These are phyloP conservation scores for Drosophila peninsularis DNA, from an alignment of 2,888 invertebrate species.

Conservation along the genomic window DNA sequence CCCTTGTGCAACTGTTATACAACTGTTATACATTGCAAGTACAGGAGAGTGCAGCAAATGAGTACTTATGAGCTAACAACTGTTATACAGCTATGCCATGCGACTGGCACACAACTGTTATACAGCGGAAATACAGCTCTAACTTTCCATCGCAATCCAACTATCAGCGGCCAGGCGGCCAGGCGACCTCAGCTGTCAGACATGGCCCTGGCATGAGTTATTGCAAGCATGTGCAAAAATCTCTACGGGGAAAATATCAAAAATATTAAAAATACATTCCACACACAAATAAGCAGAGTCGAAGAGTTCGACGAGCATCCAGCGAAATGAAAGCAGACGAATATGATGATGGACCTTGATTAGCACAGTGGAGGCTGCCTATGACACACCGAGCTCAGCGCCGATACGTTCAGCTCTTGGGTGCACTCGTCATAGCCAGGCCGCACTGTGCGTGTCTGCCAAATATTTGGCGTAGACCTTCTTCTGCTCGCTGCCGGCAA, in stretches of 20 bases:
- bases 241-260: constrained; percentile 54
- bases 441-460: constrained; percentile 17
- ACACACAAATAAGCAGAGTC: constrained; percentile 26
- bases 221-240: constrained; percentile 76
- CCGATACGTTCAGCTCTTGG: background rate
- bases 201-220: constrained; percentile 51
- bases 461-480: constrained; percentile 10
- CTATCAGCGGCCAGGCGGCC: constrained; percentile 17
- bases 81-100: background rate
- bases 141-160: constrained; percentile 19
- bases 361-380: constrained; percentile 32
- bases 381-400: background rate
- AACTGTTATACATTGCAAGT: background rate
- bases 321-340: constrained; percentile 47
- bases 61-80: background rate
- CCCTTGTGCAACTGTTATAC: background rate
- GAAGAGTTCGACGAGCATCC: constrained; percentile 53
- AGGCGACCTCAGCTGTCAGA: constrained; percentile 61
- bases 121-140: constrained; percentile 9
- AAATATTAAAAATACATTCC: constrained; percentile 31
- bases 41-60: background rate
- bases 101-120: background rate
- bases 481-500: constrained; percentile 14
- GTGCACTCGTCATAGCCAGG: background rate
- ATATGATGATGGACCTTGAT: constrained; percentile 45